Evolutionary conservation across 2,797 vertebrate species (phyloP).

Genomic region (Rhabdophis nuchalis): DNA sequence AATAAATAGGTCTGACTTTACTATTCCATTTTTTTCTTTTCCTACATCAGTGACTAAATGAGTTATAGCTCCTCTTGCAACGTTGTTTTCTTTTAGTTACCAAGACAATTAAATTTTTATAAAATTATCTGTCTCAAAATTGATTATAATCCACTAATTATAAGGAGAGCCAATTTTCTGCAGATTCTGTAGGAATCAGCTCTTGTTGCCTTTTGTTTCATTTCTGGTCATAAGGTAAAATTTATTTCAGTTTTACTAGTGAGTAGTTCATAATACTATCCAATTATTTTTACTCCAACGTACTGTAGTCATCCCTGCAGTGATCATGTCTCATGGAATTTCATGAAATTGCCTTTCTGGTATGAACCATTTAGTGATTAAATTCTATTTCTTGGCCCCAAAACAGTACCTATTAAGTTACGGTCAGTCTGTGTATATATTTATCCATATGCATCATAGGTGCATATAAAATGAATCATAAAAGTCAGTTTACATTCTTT

Average conservation of each 20-base stretch:
- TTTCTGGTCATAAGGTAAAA: background rate
- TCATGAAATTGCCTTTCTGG: slow-evolving; percentile 30
- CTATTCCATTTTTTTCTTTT: background rate
- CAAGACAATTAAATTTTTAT: background rate
- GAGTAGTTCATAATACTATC: background rate
- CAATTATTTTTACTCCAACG: background rate
- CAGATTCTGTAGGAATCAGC: background rate
- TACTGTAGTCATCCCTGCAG: background rate
- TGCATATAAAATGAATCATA: background rate
- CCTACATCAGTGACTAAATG: too few relatives aligned
- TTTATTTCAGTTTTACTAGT: background rate
- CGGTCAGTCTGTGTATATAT: slow-evolving; percentile 24
- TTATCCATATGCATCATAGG: background rate
- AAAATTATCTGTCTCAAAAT: background rate
- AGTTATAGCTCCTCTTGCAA: background rate
- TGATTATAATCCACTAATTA: background rate
- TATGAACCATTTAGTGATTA: slow-evolving; percentile 39
- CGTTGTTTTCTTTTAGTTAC: background rate
- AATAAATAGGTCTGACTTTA: background rate
- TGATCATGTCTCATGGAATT: background rate
- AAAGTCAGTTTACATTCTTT: slow-evolving; percentile 8
- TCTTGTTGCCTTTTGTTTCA: background rate
- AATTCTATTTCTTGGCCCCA: slow-evolving; percentile 39
- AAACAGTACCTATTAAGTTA: slow-evolving; percentile 44
- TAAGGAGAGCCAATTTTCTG: background rate